These are phyloP conservation scores for Nasonovia ribisnigri DNA, from an alignment of 2,888 invertebrate species.

Conservation along the genomic window DNA sequence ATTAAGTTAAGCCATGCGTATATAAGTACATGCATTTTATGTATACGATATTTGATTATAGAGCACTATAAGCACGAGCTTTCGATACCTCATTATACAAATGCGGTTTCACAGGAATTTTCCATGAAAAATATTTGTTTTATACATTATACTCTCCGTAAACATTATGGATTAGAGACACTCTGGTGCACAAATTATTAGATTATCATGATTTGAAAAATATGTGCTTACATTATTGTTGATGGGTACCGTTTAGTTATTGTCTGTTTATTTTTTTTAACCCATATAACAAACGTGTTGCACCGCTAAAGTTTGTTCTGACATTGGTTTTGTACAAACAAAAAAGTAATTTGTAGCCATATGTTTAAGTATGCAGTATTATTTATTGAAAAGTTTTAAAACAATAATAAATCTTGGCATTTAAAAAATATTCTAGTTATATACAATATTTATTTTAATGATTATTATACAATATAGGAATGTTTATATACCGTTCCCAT, in stretches of 20 bases:
- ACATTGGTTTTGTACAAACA: not conserved
- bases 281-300: not conserved
- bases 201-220: not conserved
- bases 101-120: not conserved
- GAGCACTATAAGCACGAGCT: not conserved
- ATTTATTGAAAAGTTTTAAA: not conserved
- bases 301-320: not conserved
- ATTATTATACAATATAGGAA: not conserved
- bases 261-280: not conserved
- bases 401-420: not conserved
- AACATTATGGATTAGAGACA: not conserved
- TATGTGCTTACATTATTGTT: not conserved
- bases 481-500: no score
- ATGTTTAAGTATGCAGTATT: not conserved
- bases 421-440: not conserved
- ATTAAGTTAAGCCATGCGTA: not conserved
- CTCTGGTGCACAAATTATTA: not conserved
- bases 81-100: not conserved
- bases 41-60: not conserved
- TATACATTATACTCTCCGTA: not conserved
- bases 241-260: not conserved
- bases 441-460: not conserved
- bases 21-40: not conserved
- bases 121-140: not conserved
- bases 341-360: not conserved